Conservation (phyloP, 2,113 vertebrate species). For the Clinocottus analis region DNA sequence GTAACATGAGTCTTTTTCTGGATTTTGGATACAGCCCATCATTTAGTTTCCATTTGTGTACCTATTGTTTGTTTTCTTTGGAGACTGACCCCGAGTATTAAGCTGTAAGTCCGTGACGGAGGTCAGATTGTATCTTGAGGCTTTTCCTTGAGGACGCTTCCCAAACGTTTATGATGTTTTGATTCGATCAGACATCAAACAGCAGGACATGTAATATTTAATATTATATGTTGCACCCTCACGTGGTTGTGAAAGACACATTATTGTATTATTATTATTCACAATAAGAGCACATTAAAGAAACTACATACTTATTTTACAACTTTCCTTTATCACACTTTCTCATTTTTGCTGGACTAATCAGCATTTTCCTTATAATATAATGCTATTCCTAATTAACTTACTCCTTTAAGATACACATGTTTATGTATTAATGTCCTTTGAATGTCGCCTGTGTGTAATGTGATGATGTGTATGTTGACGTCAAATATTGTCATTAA, state of each 20-base stretch:
- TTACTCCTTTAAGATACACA: not conserved
- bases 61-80: slow-evolving; percentile 53
- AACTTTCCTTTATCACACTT: not conserved
- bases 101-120: not conserved
- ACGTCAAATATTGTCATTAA: not conserved
- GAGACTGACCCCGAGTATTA: not conserved
- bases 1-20: slow-evolving; percentile 10
- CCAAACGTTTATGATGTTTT: not conserved
- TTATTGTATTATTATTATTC: not conserved
- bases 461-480: not conserved
- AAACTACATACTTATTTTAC: not conserved
- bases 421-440: not conserved
- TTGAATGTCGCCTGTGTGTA: not conserved
- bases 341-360: not conserved
- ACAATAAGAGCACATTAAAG: not conserved
- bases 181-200: slow-evolving; percentile 31
- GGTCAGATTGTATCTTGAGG: slow-evolving; percentile 7
- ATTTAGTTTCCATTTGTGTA: slow-evolving; percentile 13
- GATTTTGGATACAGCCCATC: slow-evolving; percentile 5
- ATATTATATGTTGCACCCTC: too few species aligned
- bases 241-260: not conserved
- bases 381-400: not conserved
- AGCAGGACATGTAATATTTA: not conserved
- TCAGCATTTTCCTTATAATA: not conserved
- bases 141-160: not conserved